Evolutionary conservation across 2,888 invertebrate species (phyloP).

Genomic region (Caenorhabditis doughertyi): DNA sequence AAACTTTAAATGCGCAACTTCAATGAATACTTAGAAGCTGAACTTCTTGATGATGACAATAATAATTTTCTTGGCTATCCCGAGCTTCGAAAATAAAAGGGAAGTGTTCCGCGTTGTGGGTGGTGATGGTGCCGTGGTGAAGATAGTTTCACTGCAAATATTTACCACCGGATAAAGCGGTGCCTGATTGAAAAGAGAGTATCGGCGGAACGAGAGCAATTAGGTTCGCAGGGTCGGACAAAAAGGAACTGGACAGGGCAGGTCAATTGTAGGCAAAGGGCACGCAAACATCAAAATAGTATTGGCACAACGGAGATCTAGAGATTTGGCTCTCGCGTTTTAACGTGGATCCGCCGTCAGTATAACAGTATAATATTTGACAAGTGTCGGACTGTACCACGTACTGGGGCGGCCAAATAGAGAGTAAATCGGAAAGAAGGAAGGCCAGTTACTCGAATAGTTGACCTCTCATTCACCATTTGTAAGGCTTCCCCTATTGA

Average conservation of each 20-base stretch:
- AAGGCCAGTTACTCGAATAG: constrained; percentile 45
- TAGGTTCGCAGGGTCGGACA: constrained; percentile 24
- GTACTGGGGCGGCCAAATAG: constrained; percentile 44
- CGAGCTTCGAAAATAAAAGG: background rate
- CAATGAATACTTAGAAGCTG: constrained; percentile 26
- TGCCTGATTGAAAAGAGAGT: constrained; percentile 14
- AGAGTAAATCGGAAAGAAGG: constrained; percentile 21
- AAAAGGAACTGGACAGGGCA: constrained; percentile 51
- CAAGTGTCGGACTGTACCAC: constrained; percentile 70
- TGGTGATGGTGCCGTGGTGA: background rate
- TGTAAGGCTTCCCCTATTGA: constrained; percentile 36
- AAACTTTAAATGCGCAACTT: constrained; percentile 15
- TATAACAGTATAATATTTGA: constrained; percentile 65
- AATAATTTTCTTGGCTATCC: background rate
- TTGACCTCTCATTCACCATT: constrained; percentile 32
- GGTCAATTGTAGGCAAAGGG: constrained; percentile 60
- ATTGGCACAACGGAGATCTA: background rate
- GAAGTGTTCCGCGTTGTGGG: constrained; percentile 38
- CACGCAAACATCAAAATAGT: constrained; percentile 47
- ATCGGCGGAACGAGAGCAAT: constrained; percentile 24
- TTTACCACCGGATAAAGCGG: constrained; percentile 52
- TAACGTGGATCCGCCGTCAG: constrained; percentile 13
- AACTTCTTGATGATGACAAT: background rate
- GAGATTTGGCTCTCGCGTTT: constrained; percentile 20
- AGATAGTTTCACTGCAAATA: constrained; percentile 35